Evolutionary conservation across 2,888 invertebrate species (phyloP).

Genomic region (Megalurothrips usitatus): DNA sequence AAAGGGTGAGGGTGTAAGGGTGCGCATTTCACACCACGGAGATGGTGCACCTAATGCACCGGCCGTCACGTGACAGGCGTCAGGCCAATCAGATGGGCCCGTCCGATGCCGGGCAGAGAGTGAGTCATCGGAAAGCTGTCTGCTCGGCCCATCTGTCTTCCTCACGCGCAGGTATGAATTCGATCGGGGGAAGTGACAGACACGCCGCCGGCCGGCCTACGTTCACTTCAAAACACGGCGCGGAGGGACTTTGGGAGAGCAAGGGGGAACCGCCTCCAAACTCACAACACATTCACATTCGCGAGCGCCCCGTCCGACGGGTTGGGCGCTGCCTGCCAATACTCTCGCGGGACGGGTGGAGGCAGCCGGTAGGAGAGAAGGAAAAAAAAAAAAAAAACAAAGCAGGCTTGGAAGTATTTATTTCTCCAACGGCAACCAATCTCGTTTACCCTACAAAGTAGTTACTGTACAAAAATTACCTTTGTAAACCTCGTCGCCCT

Average conservation of each 20-base stretch:
- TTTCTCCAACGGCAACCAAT: too few species aligned
- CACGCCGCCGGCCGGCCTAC: not conserved
- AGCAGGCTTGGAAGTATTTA: too few species aligned
- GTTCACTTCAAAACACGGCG: not conserved
- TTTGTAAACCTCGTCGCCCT: too few species aligned
- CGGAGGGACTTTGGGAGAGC: too few species aligned
- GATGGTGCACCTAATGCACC: not conserved
- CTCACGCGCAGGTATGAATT: not conserved
- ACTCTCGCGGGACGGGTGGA: too few species aligned
- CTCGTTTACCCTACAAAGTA: too few species aligned
- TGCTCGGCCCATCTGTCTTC: not conserved
- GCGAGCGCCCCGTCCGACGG: too few species aligned
- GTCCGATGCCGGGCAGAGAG: not conserved
- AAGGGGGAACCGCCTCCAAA: constrained; percentile 10
- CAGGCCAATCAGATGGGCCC: constrained; percentile 4
- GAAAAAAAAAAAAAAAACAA: too few species aligned
- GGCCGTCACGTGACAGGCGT: not conserved
- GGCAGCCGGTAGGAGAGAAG: too few species aligned
- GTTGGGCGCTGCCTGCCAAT: too few species aligned
- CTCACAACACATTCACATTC: not conserved
- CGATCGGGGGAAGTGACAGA: not conserved
- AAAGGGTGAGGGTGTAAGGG: not conserved
- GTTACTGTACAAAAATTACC: too few species aligned
- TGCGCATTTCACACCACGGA: not conserved
- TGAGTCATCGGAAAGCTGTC: constrained; percentile 4